These are phyloP conservation scores for Heterodera schachtii DNA, from an alignment of 1,140 invertebrate genomes.

Conservation along the genomic window DNA sequence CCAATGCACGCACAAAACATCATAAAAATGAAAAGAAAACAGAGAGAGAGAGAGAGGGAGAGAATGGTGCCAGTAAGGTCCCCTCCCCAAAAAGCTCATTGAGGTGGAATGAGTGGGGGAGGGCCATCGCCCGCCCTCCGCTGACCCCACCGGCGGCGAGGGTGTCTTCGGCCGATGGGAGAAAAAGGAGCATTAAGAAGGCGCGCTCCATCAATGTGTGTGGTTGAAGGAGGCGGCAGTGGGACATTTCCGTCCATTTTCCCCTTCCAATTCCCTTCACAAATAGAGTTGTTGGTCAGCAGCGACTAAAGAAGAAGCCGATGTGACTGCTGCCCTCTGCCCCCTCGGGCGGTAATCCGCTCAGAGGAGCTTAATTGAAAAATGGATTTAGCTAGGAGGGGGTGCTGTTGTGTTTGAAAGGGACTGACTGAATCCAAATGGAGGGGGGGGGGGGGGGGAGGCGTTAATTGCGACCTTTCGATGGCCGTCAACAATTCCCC, in stretches of 20 bases:
- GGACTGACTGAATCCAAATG: not conserved
- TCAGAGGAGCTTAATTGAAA: conserved; percentile 9
- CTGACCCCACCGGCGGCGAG: not conserved
- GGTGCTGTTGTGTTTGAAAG: not conserved
- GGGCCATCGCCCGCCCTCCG: not conserved
- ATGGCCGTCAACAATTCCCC: not conserved
- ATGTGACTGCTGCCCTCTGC: not conserved
- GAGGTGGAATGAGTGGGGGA: not conserved
- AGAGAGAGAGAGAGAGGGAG: not conserved
- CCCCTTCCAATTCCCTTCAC: not conserved
- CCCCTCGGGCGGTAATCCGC: conserved; percentile 6
- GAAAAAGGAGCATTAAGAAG: no score
- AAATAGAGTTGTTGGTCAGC: not conserved
- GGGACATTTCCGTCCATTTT: conserved; percentile 3
- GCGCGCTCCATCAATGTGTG: not conserved
- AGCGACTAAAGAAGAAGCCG: no score
- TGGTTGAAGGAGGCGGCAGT: not conserved
- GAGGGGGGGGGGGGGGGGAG: not conserved
- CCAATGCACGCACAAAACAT: no score
- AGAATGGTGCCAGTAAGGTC: not conserved
- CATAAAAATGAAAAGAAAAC: not conserved
- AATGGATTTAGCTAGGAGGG: not conserved
- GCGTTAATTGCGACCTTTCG: conserved; percentile 1
- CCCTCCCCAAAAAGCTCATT: not conserved
- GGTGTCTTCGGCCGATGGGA: no score